Conservation (phyloP, 2,888 invertebrate species). For the Galeopsomyia nigrocyanea region DNA sequence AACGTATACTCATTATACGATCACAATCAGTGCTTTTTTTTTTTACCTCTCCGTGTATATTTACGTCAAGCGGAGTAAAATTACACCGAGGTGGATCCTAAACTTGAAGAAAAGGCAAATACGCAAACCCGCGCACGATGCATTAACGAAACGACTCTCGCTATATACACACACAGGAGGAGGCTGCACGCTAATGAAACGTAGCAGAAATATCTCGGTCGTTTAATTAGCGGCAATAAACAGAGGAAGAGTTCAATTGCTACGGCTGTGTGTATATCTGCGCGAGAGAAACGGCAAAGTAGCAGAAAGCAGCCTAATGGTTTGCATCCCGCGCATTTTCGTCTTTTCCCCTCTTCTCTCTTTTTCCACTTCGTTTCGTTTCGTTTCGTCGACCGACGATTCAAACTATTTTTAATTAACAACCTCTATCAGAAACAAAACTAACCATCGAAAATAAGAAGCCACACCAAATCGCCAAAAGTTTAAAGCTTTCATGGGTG, state of each 20-base stretch:
- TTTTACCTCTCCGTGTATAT: too few relatives aligned
- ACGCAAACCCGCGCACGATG: constrained; percentile 48
- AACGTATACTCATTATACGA: too few relatives aligned
- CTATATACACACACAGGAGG: constrained; percentile 19
- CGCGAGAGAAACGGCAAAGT: constrained; percentile 1
- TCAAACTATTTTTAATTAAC: too few relatives aligned
- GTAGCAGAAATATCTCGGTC: constrained; percentile 66
- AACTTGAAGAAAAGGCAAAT: constrained; percentile 12
- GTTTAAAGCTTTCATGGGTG: constrained; percentile 63
- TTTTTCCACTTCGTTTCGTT: not conserved
- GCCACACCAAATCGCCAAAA: constrained; percentile 25
- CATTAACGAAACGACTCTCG: constrained; percentile 56
- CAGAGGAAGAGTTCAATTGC: constrained; percentile 65
- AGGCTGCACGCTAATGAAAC: constrained; percentile 63
- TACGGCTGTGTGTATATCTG: constrained; percentile 42
- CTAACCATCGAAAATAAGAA: too few relatives aligned
- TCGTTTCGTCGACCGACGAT: not conserved
- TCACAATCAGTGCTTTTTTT: too few relatives aligned
- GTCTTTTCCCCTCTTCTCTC: constrained; percentile 47
- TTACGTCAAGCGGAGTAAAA: not conserved
- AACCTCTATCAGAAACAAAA: too few relatives aligned
- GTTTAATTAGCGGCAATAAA: constrained; percentile 67
- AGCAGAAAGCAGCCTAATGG: constrained; percentile 12
- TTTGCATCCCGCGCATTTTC: constrained; percentile 55
- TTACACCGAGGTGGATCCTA: not conserved